Evolutionary conservation across 2,113 vertebrate genomes (phyloP), one percentile per base, ranked within the genome.

Genomic region (Mirounga angustirostris): DNA sequence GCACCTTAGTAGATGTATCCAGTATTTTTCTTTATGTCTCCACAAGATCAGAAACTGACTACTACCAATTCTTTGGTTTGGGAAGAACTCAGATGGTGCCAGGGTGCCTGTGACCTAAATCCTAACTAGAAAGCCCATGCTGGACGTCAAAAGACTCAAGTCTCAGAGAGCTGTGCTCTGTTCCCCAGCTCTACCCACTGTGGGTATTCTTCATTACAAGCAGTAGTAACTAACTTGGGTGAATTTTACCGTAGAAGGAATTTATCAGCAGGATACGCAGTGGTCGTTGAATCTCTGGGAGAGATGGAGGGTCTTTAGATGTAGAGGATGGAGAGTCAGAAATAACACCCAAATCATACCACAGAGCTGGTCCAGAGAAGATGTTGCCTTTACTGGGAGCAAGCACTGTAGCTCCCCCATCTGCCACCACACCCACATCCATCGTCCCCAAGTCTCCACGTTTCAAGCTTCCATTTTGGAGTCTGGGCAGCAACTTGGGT

Each of bases 21-120:
- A 10, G 0, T 61, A 40, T 52, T 81, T 85, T 76, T 79, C 67
- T 36, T 81, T 46, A 14, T 40, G 52, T 71, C 10, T 46, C 36
- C 30, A 18, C 86, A 65, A 92, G 22, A 52, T 90, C 65, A 65
- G 33, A 91, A 78, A 58, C 18, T 69, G 52, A 71, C 30, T 93
- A 36, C 40, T 79, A 43, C 67, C 11, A 50, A 7, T 54, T 69
- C 82, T 91, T 1, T 74, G 80, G 22, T 58, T 56, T 88, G 73
- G 43, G 59, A 86, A 43, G 73, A 81, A 79, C 33, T 80, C 82
- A 43, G 43, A 19, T 3, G 26, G 15, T 73, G 28, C 50, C n/a
- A 10, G 2, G 12, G 56, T 54, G 2, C 14, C 76, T n/a, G 4
- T 90, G 56, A 81, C 3, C 50, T 65, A 83, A 89, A 84, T 91